phyloP scores from a whole-genome alignment of 2,888 invertebrate genomes.

The Apodemia duryi region DNA sequence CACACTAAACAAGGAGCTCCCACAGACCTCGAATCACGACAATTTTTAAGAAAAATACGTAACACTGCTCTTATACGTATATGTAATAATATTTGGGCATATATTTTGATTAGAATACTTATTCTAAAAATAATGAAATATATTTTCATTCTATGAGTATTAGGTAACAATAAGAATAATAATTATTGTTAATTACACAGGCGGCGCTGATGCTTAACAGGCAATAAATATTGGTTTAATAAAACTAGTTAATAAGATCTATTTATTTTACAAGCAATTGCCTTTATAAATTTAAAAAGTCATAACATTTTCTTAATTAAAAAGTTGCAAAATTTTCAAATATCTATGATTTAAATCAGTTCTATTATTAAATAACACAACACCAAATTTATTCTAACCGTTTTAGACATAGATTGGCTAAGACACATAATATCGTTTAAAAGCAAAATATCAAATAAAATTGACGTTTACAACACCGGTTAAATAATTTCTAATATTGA shows the following conservation, averaged over 20 bases:
- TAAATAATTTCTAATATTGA: no score
- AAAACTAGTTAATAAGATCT: background rate
- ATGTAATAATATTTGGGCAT: background rate
- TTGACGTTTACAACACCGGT: no score
- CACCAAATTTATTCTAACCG: background rate
- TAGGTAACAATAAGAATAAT: constrained; percentile 5
- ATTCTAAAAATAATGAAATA: constrained; percentile 2
- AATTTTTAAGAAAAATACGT: background rate
- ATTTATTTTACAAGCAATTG: background rate
- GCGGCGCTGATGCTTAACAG: background rate
- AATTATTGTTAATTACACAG: background rate
- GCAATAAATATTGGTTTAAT: background rate
- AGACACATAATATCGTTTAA: background rate
- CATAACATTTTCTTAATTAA: background rate
- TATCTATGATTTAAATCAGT: background rate
- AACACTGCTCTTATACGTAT: background rate
- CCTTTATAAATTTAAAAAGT: background rate
- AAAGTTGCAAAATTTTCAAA: background rate
- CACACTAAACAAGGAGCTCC: constrained; percentile 4
- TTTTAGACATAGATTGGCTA: background rate
- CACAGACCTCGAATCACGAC: background rate
- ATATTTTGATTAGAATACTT: background rate
- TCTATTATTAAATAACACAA: background rate
- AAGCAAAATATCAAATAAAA: no score
- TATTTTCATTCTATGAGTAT: background rate